Evolutionary conservation across 2,888 invertebrate species (phyloP).

Genomic region (Himalopsyche anomala): DNA sequence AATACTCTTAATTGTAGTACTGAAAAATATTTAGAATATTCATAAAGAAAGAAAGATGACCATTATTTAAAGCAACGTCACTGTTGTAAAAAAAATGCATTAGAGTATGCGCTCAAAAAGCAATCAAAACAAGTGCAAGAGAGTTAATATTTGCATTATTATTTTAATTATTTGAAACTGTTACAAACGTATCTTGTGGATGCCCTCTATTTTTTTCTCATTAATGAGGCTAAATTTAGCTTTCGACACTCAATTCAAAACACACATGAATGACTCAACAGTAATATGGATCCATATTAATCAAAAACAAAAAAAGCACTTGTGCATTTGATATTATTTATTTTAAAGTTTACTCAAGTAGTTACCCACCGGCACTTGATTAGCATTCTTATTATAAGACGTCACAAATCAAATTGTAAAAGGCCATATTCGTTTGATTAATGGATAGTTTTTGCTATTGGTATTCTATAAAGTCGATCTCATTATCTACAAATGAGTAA

Average conservation of each 20-base stretch:
- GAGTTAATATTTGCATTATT: constrained; percentile 16
- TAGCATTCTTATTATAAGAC: constrained; percentile 12
- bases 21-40: too few relatives aligned
- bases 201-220: neutral
- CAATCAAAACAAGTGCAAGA: constrained; percentile 16
- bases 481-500: neutral
- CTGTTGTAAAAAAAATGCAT: neutral
- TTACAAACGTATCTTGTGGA: neutral
- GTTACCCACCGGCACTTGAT: neutral
- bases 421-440: constrained; percentile 22
- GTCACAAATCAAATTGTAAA: constrained; percentile 8
- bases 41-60: too few relatives aligned
- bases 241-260: constrained; percentile 16
- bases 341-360: constrained; percentile 17
- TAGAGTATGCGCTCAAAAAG: constrained; percentile 4
- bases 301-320: neutral
- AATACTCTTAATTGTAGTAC: too few relatives aligned
- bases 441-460: neutral
- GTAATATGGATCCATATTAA: neutral
- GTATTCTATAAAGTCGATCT: neutral
- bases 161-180: neutral
- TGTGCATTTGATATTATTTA: neutral
- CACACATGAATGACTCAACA: constrained; percentile 3
- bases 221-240: constrained; percentile 8
- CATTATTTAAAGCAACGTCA: too few relatives aligned